A percentile compares a stretch with the other conserved stretches of the same genome.
Evolutionary conservation across 37 sponge, comb jelly and placozoan species (phyloP).

Genomic region (Oopsacas minuta): DNA sequence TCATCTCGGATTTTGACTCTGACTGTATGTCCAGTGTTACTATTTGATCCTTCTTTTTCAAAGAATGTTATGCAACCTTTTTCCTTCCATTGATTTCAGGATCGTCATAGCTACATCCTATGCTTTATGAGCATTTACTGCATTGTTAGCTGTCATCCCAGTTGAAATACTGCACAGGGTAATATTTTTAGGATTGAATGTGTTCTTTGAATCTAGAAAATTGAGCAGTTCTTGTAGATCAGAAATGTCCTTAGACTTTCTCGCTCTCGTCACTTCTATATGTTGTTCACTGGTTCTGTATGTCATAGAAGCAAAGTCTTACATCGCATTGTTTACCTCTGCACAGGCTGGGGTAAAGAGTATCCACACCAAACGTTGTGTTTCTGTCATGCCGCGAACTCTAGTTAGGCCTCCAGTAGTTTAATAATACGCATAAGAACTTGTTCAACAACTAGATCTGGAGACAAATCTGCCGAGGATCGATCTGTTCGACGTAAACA

Average conservation of each 20-base stretch:
- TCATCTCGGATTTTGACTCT: background rate
- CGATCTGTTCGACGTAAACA: background rate
- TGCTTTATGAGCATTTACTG: conserved; percentile 22
- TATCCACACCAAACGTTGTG: background rate
- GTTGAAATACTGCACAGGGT: conserved; percentile 9
- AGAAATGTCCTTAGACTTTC: background rate
- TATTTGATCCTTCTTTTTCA: conserved; percentile 25
- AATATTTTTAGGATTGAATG: conserved; percentile 14
- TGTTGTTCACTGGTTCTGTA: conserved; percentile 18
- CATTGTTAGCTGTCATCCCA: background rate
- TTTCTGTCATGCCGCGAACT: conserved; percentile 17
- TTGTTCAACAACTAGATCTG: background rate
- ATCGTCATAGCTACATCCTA: background rate
- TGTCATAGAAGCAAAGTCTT: background rate
- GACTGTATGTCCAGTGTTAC: background rate
- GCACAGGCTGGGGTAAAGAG: background rate
- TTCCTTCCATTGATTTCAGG: conserved; percentile 9
- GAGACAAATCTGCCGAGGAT: background rate
- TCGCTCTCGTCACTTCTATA: background rate
- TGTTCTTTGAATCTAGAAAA: conserved; percentile 15
- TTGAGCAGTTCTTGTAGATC: background rate
- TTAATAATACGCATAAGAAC: background rate
- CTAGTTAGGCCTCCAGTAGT: conserved; percentile 3
- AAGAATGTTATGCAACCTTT: background rate
- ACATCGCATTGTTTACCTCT: conserved; percentile 18